phyloP scores from a whole-genome alignment of 2,113 vertebrate genomes.

The Triplophysa rosa region DNA sequence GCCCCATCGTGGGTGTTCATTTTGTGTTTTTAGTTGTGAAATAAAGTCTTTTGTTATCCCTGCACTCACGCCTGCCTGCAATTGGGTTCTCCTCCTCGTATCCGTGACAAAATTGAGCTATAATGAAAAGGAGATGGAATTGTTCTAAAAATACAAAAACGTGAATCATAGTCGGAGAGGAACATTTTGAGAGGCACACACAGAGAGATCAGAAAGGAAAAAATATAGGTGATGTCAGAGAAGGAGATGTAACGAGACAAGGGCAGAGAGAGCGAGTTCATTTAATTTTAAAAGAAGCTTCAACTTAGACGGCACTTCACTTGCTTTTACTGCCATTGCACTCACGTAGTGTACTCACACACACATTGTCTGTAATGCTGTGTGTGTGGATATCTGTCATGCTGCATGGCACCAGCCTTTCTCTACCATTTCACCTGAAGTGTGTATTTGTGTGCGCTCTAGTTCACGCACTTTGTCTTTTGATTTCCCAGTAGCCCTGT shows the following conservation, averaged over 20 bases:
- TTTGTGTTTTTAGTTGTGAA: too few relatives aligned
- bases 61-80: too few relatives aligned
- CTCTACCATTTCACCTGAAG: neutral
- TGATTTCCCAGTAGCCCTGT: neutral
- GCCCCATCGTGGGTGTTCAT: too few relatives aligned
- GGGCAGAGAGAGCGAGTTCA: neutral
- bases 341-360: slow-evolving; percentile 3
- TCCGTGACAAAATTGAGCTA: too few relatives aligned
- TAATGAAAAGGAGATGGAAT: neutral
- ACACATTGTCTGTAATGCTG: neutral
- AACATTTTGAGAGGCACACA: slow-evolving; percentile 8
- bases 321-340: slow-evolving; percentile 26
- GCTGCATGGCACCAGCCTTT: neutral
- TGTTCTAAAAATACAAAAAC: neutral
- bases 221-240: too few relatives aligned
- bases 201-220: too few relatives aligned
- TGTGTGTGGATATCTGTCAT: neutral
- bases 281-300: neutral
- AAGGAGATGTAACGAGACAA: too few relatives aligned
- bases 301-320: slow-evolving; percentile 18
- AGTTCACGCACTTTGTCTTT: slow-evolving; percentile 1
- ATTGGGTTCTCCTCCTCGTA: too few relatives aligned
- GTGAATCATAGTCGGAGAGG: neutral
- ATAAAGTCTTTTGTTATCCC: too few relatives aligned
- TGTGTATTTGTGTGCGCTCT: neutral